Percentiles rank a stretch among this genome's conserved stretches.
phyloP scores from a whole-genome alignment of 1,140 invertebrate genomes.

The Melipona quadrifasciata region DNA sequence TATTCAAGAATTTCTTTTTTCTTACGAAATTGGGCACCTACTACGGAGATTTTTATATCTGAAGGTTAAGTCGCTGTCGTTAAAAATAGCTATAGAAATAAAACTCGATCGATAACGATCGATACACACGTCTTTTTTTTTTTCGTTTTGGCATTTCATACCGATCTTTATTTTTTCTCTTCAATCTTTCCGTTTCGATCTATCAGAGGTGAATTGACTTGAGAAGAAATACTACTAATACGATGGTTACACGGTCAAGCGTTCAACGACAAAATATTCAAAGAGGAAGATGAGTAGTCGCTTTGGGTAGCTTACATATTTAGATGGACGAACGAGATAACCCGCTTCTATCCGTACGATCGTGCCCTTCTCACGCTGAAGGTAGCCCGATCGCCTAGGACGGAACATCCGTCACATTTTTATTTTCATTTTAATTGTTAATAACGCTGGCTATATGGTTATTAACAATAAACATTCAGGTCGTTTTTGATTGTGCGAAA shows the following conservation, averaged over 20 bases:
- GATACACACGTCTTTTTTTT: too few relatives aligned
- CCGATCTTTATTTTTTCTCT: too few relatives aligned
- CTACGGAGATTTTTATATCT: too few relatives aligned
- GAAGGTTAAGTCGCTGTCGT: too few relatives aligned
- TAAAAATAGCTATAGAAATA: too few relatives aligned
- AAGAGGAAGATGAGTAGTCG: slow-evolving; percentile 54
- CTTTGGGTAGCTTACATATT: slow-evolving; percentile 31
- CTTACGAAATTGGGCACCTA: neutral
- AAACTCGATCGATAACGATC: too few relatives aligned
- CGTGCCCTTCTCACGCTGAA: slow-evolving; percentile 14
- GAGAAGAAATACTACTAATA: slow-evolving; percentile 10
- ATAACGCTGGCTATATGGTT: slow-evolving; percentile 70
- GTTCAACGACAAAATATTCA: neutral
- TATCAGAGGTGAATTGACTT: neutral
- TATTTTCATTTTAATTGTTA: slow-evolving; percentile 51
- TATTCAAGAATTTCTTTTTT: neutral
- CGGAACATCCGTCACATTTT: neutral
- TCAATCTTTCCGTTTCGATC: neutral
- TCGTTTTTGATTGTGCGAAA: neutral
- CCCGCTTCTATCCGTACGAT: slow-evolving; percentile 50
- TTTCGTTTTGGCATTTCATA: too few relatives aligned
- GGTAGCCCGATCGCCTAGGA: neutral
- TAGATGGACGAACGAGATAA: slow-evolving; percentile 48
- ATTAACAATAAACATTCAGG: too few relatives aligned
- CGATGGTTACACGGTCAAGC: neutral